These are phyloP conservation scores for Percina caprodes DNA, from an alignment of 2,113 vertebrate genomes.

Conservation along the genomic window DNA sequence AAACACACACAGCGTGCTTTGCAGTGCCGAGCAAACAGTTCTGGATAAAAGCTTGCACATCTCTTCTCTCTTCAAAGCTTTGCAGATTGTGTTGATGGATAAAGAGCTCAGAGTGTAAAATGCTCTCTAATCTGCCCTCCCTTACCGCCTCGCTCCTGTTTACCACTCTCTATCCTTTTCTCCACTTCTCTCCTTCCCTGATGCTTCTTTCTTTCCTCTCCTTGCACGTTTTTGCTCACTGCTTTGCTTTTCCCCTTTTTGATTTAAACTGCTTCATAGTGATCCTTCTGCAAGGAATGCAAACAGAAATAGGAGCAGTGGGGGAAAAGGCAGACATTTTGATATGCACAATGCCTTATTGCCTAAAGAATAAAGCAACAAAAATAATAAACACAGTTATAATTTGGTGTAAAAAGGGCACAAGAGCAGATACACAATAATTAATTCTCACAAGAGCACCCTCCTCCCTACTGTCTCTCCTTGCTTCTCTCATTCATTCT, in stretches of 20 bases:
- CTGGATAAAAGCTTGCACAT: conserved; percentile 67
- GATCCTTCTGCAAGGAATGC: neutral
- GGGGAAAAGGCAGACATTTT: neutral
- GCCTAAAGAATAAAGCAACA: neutral
- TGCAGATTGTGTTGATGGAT: conserved; percentile 77
- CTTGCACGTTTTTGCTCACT: conserved; percentile 27
- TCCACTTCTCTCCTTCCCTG: neutral
- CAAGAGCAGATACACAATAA: neutral
- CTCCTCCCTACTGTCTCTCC: neutral
- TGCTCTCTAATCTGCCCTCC: conserved; percentile 68
- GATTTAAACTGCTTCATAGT: conserved; percentile 17
- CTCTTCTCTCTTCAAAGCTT: conserved; percentile 69
- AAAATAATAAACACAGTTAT: neutral
- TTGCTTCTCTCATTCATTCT: neutral
- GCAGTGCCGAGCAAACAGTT: conserved; percentile 67
- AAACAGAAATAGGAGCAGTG: neutral
- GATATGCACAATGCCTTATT: conserved; percentile 2
- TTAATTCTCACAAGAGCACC: neutral
- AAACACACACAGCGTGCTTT: conserved; percentile 17
- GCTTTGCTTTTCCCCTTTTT: conserved; percentile 6
- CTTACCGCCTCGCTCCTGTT: conserved; percentile 36
- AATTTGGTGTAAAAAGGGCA: neutral
- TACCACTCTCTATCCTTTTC: conserved; percentile 31
- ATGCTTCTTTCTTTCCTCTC: conserved; percentile 1
- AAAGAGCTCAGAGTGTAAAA: conserved; percentile 71